Conservation (phyloP, 1,140 invertebrate species). For the Penaeus japonicus region DNA sequence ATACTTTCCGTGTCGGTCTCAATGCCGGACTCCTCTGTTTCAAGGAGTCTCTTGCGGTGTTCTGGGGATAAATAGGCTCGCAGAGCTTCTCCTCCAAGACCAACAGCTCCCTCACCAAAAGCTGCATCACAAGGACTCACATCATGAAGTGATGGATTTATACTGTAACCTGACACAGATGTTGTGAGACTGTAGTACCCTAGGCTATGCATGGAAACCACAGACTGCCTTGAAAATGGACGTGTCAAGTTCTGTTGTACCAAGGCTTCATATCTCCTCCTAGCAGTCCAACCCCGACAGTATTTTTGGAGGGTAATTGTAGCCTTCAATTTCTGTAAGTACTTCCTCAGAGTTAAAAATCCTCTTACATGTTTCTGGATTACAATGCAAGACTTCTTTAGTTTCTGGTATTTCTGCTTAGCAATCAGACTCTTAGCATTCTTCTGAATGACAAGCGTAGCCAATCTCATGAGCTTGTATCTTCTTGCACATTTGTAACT, state of each 20-base stretch:
- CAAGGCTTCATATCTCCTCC: constrained; percentile 33
- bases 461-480: constrained; percentile 17
- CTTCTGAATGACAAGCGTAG: constrained; percentile 45
- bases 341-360: constrained; percentile 11
- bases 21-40: constrained; percentile 58
- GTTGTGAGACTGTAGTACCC: constrained; percentile 38
- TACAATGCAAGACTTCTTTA: constrained; percentile 2
- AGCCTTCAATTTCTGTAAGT: constrained; percentile 3
- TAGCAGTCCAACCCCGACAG: constrained; percentile 35
- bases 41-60: constrained; percentile 38
- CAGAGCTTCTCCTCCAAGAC: background rate
- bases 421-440: constrained; percentile 24
- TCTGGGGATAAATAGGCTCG: constrained; percentile 35
- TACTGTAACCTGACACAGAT: constrained; percentile 32
- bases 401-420: constrained; percentile 32
- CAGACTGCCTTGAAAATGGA: constrained; percentile 36
- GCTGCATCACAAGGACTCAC: constrained; percentile 7
- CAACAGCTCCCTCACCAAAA: constrained; percentile 15
- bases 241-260: background rate
- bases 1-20: constrained; percentile 59
- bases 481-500: background rate
- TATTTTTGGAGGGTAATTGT: constrained; percentile 37
- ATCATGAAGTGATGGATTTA: constrained; percentile 33
- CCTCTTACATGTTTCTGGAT: constrained; percentile 39
- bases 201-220: constrained; percentile 33